A percentile compares a stretch with the other conserved stretches of the same genome.
These are phyloP conservation scores for Poecilia velifera DNA, from an alignment of 2,797 vertebrate species.

Conservation along the genomic window DNA sequence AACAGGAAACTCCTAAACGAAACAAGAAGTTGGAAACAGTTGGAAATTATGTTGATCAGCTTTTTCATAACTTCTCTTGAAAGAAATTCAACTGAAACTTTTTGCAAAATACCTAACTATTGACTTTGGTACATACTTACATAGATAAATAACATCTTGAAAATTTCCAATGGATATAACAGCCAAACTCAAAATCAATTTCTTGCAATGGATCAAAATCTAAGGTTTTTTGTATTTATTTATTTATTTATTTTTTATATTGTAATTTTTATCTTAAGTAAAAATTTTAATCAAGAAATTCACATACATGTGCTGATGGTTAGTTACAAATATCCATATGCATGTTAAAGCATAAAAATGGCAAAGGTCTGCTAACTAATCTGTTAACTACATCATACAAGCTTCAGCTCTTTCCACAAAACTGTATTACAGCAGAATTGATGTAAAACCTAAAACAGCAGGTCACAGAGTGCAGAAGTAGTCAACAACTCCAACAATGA, in stretches of 20 bases:
- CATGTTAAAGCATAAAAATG: neutral
- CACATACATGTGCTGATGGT: neutral
- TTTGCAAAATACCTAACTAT: neutral
- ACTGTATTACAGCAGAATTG: neutral
- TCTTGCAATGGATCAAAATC: neutral
- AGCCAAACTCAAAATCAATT: neutral
- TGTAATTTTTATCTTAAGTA: neutral
- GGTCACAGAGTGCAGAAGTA: neutral
- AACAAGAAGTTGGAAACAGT: neutral
- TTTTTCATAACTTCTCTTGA: neutral
- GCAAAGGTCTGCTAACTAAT: neutral
- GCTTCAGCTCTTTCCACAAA: neutral
- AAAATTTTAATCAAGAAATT: neutral
- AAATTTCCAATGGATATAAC: neutral
- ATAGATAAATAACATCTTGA: neutral
- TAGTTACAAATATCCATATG: neutral
- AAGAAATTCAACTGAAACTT: neutral
- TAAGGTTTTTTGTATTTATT: neutral
- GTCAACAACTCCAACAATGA: neutral
- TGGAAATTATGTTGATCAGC: neutral
- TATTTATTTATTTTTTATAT: neutral
- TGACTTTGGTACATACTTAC: neutral
- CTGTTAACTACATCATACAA: neutral
- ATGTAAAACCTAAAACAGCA: neutral
- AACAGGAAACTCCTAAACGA: slow-evolving; percentile 4